A percentile compares a stretch with the other conserved stretches of the same genome.
These are phyloP conservation scores for Hedychridium roseum DNA, from an alignment of 2,888 invertebrate species.

Conservation along the genomic window DNA sequence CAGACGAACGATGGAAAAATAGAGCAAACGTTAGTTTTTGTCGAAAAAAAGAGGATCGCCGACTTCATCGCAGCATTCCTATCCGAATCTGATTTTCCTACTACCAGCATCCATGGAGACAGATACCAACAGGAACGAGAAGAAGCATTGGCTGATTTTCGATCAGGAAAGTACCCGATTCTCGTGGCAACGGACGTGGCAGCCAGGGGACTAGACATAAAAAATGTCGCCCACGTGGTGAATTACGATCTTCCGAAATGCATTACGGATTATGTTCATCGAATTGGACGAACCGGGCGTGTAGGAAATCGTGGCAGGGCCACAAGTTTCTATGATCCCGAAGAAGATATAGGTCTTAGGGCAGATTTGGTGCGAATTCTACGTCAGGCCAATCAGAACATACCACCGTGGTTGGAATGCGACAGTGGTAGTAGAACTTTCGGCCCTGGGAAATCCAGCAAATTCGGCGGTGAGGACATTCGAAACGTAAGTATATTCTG, in stretches of 20 bases:
- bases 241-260: constrained; percentile 91
- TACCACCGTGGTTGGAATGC: constrained; percentile 73
- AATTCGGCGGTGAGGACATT: constrained; percentile 79
- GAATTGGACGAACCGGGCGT: constrained; percentile 94
- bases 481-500: constrained; percentile 66
- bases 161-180: constrained; percentile 75
- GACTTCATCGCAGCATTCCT: constrained; percentile 88
- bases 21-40: constrained; percentile 78
- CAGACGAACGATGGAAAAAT: constrained; percentile 60
- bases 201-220: constrained; percentile 90
- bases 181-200: constrained; percentile 96
- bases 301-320: constrained; percentile 90
- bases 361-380: constrained; percentile 77
- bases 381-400: constrained; percentile 77
- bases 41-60: constrained; percentile 87
- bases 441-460: constrained; percentile 53
- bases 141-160: constrained; percentile 80
- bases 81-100: constrained; percentile 76
- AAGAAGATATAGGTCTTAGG: constrained; percentile 69
- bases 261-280: constrained; percentile 94
- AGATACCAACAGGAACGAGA: constrained; percentile 78
- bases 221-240: constrained; percentile 86
- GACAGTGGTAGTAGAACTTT: constrained; percentile 58
- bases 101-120: constrained; percentile 81
- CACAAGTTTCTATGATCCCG: constrained; percentile 80